Evolutionary conservation across 2,888 invertebrate species (phyloP).

Genomic region (Balanococcus diminutus): DNA sequence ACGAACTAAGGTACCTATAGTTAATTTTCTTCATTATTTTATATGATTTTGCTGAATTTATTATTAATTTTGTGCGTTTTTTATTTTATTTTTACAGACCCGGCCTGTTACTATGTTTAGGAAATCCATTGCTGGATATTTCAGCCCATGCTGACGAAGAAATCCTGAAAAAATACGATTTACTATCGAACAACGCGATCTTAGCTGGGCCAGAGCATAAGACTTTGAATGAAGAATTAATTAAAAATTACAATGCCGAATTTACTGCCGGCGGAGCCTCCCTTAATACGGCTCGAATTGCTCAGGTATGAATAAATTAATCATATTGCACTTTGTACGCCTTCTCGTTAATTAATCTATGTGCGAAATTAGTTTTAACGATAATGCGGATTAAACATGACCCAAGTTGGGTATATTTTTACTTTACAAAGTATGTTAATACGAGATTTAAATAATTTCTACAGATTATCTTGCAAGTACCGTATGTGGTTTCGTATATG

Average conservation of each 20-base stretch:
- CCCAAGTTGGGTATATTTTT: background rate
- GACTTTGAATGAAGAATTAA: conserved; percentile 82
- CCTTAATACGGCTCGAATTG: conserved; percentile 89
- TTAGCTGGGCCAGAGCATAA: conserved; percentile 89
- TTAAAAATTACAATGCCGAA: conserved; percentile 77
- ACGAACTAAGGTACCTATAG: background rate
- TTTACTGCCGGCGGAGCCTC: conserved; percentile 96
- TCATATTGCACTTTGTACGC: background rate
- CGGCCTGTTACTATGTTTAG: conserved; percentile 86
- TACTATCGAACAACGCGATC: conserved; percentile 91
- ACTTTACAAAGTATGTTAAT: background rate
- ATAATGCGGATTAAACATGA: background rate
- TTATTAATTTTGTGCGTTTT: no score
- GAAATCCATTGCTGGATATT: conserved; percentile 95
- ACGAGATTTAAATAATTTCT: background rate
- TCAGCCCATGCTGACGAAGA: conserved; percentile 78
- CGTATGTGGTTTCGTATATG: conserved; percentile 83
- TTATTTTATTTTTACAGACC: conserved; percentile 65
- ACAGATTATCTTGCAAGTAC: conserved; percentile 87
- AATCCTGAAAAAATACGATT: conserved; percentile 82
- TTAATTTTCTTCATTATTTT: background rate
- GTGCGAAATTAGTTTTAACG: background rate
- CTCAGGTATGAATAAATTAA: conserved; percentile 66
- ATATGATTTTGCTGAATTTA: background rate
- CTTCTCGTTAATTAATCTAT: background rate